These are phyloP conservation scores for Pipra filicauda DNA, from an alignment of 2,113 vertebrate species.

Conservation along the genomic window DNA sequence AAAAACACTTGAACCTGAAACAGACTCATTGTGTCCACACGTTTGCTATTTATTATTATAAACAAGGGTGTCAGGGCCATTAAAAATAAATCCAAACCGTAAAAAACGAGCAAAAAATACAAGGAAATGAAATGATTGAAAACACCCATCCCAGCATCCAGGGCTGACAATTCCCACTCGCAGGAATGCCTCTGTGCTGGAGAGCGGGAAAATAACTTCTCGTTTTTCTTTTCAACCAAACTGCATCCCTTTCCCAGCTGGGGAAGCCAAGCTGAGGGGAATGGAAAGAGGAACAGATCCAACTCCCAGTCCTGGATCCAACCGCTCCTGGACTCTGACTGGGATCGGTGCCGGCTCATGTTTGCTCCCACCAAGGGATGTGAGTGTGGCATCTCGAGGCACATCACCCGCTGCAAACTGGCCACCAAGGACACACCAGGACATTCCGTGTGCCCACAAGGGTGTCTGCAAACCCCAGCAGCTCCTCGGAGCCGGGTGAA, in stretches of 20 bases:
- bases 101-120: conserved; percentile 31
- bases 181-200: neutral
- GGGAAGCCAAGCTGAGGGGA: neutral
- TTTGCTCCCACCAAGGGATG: neutral
- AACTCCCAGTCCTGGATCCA: neutral
- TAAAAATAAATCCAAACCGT: conserved; percentile 48
- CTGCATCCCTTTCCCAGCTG: neutral
- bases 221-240: neutral
- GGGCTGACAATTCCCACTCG: neutral
- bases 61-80: conserved; percentile 52
- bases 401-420: accelerated
- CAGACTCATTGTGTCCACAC: conserved; percentile 46
- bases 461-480: accelerated
- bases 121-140: conserved; percentile 34
- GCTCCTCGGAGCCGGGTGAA: neutral
- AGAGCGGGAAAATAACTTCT: neutral
- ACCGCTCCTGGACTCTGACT: neutral
- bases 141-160: conserved; percentile 21
- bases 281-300: neutral
- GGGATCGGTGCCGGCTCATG: neutral
- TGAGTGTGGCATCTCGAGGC: accelerated
- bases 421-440: neutral
- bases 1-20: conserved; percentile 62
- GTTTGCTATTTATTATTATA: conserved; percentile 58
- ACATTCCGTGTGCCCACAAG: accelerated